Evolutionary conservation across 2,113 vertebrate species (phyloP), one percentile per base, ranked within the genome.

Genomic region (Megaceryle maxima): DNA sequence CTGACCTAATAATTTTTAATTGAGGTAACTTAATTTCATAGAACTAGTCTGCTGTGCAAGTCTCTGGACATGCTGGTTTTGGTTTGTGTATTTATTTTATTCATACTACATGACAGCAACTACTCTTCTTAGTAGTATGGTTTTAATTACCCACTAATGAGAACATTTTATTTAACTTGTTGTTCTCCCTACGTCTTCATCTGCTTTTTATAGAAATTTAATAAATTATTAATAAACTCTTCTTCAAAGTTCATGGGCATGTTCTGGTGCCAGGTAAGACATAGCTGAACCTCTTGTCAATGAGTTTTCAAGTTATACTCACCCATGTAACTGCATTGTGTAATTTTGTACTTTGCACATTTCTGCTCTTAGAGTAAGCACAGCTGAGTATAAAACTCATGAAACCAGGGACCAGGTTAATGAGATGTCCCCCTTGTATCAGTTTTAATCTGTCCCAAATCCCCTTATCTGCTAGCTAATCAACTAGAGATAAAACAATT

Each of bases 401-500:
- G 68, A 83, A 84, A 59, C 13, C 41, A 81, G 76, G 37, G 50
- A 92, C 48, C 48, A 87, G 18, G 31, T 94, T 90, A 90, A 94
- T 56, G 50, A 94, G 87, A 73, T 76, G 37, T 74, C 60, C 31
- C 20, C 16, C 21, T 41, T 82, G 22, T 55, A 83, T 55, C n/a
- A 67, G 35, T 73, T 81, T 51, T 96, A 90, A 95, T 90, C 87
- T 79, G 68, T 80, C 60, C 41, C 11, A 79, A 90, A 94, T 97
- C 86, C 31, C 31, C 35, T 95, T 95, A 73, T 79, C 44, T 91
- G 39, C 31, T 41, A 48, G 53, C 51, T 92, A 94, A 87, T 94
- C 79, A 91, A 81, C 86, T 50, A 88, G 44, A 83, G 86, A 91
- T 18, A 33, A 88, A 50, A 21, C 29, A 66, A 46, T 62, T 87